Base-by-base conservation (phyloP, 1,140 invertebrate genomes). In the Euwallacea similis region DNA sequence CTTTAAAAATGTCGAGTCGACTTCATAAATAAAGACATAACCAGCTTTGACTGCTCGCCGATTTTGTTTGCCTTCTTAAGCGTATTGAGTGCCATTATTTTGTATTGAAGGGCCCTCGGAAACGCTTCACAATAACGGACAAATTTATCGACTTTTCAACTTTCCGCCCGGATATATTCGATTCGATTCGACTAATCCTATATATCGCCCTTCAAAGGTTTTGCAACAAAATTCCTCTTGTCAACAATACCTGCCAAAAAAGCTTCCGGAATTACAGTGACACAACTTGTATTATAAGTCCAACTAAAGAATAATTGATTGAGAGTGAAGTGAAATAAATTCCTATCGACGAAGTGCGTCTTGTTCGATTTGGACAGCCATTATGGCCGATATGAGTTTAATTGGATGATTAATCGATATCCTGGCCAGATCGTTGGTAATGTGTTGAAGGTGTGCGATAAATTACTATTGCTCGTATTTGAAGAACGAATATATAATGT, bases 21-120 rank as follows among this genome's bases (percentile, higher is more conserved):
- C 21, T 33, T 33, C 21, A 33, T 33, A 33, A 33, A 33, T 33
- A 33, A 33, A 33, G 21, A 33, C 21, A 33, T 33, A 33, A 33
- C 21, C 21, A 33, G 59, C 61, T 65, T 65, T 65, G 69, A 71
- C 64, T 44, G 69, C 69, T 71, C 42, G 55, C 60, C 53, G 69
- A 71, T 64, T 71, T 71, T 64, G 65, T 71, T 71, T 71, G 67
- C 67, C 67, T 63, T 69, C 47, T 69, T 63, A 64, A 71, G 53
- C 53, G 62, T 47, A 64, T 65, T 33, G 69, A 71, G 69, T 16
- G 61, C 69, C 62, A 70, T 70, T 70, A 70, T 70, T 70, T 70
- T 64, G 68, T 63, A 70, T 70, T 70, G 68, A 46, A 70, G 68
- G 60, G 68, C 59, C 16, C 55, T 71, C 69, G 61, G 42, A 65